Evolutionary conservation across 2,113 vertebrate genomes (phyloP), one percentile per base, ranked within the genome.

Genomic region (Lutjanus erythropterus): DNA sequence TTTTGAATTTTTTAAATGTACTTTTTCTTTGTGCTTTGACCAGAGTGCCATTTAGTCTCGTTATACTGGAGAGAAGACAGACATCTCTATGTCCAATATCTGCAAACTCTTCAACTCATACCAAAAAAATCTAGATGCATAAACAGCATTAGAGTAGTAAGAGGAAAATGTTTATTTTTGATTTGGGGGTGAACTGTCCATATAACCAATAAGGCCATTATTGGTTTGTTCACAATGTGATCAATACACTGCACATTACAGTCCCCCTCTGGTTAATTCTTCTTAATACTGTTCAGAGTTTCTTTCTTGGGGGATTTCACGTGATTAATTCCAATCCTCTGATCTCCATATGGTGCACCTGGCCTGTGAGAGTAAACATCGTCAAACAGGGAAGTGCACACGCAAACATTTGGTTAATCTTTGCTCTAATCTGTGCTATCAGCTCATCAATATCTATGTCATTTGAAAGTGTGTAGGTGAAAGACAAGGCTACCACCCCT

Each of bases 301-400:
- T 78, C 53, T 82, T 78, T 82, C 76, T 52, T n/a, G 3, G 64
- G 84, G 83, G 87, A 89, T 87, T 90, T 81, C 42, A 73, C 52
- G 85, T 92, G 76, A 90, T 92, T 92, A 85, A 85, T 89, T 50
- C 29, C 58, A 89, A 92, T 90, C 85, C 88, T 84, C 76, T 86
- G 65, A 86, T 84, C 86, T 85, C 89, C 91, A 92, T 89, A 91
- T 92, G 90, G 85, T 82, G 71, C 76, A 85, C 79, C 73, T 83
- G 71, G 66, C 66, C 47, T 59, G 61, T 72, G 72, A 79, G 76
- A 78, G 47, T 76, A 71, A 81, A 76, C 65, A 66, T 53, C 46
- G 53, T 82, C 62, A 75, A 80, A 84, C 59, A 69, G 42, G 4
- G 52, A 44, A 9, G 58, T 19, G 62, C 59, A 39, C 55, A 79